Evolutionary conservation across 2,113 vertebrate species (phyloP).

Genomic region (Antennarius striatus): DNA sequence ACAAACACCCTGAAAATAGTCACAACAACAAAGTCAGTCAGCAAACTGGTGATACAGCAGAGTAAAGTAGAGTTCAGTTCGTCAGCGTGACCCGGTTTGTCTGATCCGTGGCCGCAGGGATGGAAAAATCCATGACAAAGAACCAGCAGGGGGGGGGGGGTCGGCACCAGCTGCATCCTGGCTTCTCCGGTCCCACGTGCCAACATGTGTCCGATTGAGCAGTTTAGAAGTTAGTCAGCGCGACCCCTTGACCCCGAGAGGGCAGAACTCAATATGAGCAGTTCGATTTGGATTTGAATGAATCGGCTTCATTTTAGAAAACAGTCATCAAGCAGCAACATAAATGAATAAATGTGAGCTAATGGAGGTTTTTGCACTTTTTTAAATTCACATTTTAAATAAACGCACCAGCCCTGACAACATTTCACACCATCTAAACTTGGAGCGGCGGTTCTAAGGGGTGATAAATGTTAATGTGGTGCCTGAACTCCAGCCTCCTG

Average conservation of each 20-base stretch:
- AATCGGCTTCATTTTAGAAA: no score
- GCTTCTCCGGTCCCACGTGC: not conserved
- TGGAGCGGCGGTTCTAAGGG: no score
- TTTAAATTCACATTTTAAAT: no score
- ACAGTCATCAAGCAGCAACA: no score
- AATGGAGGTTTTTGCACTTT: no score
- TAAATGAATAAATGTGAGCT: no score
- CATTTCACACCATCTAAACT: no score
- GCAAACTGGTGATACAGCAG: not conserved
- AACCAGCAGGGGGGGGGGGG: not conserved
- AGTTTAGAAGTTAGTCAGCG: not conserved
- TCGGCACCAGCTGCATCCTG: not conserved
- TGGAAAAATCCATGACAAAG: constrained; percentile 37
- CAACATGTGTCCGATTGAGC: not conserved
- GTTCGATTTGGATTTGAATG: no score
- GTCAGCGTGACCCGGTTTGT: constrained; percentile 7
- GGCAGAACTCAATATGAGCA: not conserved
- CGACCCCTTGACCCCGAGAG: not conserved
- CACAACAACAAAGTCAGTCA: not conserved
- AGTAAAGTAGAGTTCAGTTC: constrained; percentile 17
- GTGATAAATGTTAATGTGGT: no score
- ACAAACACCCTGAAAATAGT: constrained; percentile 2
- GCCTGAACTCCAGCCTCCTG: no score
- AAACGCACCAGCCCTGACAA: no score
- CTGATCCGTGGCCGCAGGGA: not conserved